These are phyloP conservation scores for Lamproptera curius DNA, from an alignment of 2,888 invertebrate genomes.

Conservation along the genomic window DNA sequence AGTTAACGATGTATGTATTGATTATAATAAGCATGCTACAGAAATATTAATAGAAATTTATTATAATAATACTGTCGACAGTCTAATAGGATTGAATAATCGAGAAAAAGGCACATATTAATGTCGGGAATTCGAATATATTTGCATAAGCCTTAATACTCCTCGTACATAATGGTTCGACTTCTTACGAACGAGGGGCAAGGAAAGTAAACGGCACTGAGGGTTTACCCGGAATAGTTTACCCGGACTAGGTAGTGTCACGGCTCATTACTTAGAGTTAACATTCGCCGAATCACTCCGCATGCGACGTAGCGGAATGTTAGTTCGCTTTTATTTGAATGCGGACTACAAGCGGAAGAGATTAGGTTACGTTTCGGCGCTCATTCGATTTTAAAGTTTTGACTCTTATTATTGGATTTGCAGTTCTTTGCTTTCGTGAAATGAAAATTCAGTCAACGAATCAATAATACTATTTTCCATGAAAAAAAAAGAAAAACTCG, in stretches of 20 bases:
- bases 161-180: constrained; percentile 55
- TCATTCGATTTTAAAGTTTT: constrained; percentile 17
- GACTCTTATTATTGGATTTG: no score
- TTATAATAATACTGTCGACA: constrained; percentile 30
- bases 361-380: constrained; percentile 24
- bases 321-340: constrained; percentile 29
- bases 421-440: no score
- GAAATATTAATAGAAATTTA: constrained; percentile 16
- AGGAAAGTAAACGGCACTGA: constrained; percentile 32
- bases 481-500: no score
- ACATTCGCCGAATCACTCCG: constrained; percentile 59
- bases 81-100: constrained; percentile 43
- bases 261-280: constrained; percentile 62
- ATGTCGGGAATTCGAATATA: constrained; percentile 44
- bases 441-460: no score
- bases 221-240: constrained; percentile 51
- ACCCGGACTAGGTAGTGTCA: constrained; percentile 58
- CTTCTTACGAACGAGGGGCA: constrained; percentile 38
- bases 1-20: background rate
- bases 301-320: constrained; percentile 50
- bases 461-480: no score
- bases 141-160: constrained; percentile 63
- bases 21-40: constrained; percentile 7
- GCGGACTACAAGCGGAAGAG: constrained; percentile 10
- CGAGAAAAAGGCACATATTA: constrained; percentile 38